Evolutionary conservation across 1,140 invertebrate genomes (phyloP), one percentile per base, ranked within the genome.

Genomic region (Magallana gigas): DNA sequence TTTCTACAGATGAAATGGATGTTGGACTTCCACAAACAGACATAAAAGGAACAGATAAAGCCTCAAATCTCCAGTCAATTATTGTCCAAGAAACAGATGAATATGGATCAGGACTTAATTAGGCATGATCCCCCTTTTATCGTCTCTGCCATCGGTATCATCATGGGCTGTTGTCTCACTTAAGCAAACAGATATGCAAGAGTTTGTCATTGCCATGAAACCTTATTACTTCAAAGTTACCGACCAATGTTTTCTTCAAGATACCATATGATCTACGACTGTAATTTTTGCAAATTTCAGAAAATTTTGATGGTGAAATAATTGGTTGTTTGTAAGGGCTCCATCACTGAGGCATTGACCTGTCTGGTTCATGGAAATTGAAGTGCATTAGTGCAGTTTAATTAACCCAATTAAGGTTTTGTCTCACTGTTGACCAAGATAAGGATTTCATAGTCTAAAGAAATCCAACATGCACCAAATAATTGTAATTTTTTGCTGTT

Each of bases 51-150:
- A 76, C 68, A 76, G 68, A 76, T 76, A 76, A 48, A 76, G 23
- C 68, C 68, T 23, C 23, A 29, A 76, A 76, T 76, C 68, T 76
- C 68, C 9, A 76, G 68, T 76, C 68, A 76, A 76, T 76, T 76
- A 76, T 76, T 76, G 68, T 18, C 68, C 68, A 18, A 76, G 68
- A 76, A 76, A 76, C 68, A 76, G 68, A 76, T 23, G 68, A 76
- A 76, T 76, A 76, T 76, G 68, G 68, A 76, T 76, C 68, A 76
- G 23, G 18, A 76, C 18, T 76, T 76, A 76, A 76, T 76, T 76
- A 76, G 68, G 29, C 68, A 76, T 76, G 68, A 76, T 76, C 68
- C 68, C 23, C 23, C 68, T 12, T 23, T 29, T 76, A 29, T 76
- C 23, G 8, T 23, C 68, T 76, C 23, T 36, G 36, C 18, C 68